Base-by-base conservation (phyloP, 2,888 invertebrate species). In the Leptinotarsa tumamoca region DNA sequence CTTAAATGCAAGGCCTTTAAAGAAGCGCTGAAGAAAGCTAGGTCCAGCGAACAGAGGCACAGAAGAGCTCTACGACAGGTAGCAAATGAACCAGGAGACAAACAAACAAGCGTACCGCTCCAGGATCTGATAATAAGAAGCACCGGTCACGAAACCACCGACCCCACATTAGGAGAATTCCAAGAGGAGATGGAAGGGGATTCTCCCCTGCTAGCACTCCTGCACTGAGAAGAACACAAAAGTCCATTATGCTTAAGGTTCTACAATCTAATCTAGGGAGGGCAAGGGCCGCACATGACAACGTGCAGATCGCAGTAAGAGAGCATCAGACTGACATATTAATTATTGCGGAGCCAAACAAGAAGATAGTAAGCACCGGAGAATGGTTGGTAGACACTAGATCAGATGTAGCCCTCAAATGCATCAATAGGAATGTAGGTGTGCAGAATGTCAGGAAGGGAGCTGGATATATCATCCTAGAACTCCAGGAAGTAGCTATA, bases 341-440 rank as follows among this genome's bases (percentile, higher is more conserved):
- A 7, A 43, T 67, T 5, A 49, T 67, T 13, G 33, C 67, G 13
- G 50, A 67, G 14, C 67, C 21, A 67, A 67, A 49, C 0, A 43
- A 67, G 21, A 67, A 67, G 17, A 61, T 61, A 13, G 23, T 23
- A 10, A 61, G 17, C 14, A 17, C 7, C 21, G 21, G 15, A 4
- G 21, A 21, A 4, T 68, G 68, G 51, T 0, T 68, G 5, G 17
- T 23, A 5, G 51, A 68, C 7, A 10, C 18, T 43, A 67, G 54
- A 13, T 17, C 13, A 33, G 72, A 72, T n/a, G 56, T 72, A 4
- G 67, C 72, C 15, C 54, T 72, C 54, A 56, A 56, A 17, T 67
- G 51, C 27, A 52, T 72, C 10, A 67, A 72, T 43, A 72, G 33
- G 50, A 72, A 72, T 18, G 33, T 66, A 14, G 67, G 67, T 33